Conservation (phyloP, 2,797 vertebrate genomes). For the Trachurus trachurus region DNA sequence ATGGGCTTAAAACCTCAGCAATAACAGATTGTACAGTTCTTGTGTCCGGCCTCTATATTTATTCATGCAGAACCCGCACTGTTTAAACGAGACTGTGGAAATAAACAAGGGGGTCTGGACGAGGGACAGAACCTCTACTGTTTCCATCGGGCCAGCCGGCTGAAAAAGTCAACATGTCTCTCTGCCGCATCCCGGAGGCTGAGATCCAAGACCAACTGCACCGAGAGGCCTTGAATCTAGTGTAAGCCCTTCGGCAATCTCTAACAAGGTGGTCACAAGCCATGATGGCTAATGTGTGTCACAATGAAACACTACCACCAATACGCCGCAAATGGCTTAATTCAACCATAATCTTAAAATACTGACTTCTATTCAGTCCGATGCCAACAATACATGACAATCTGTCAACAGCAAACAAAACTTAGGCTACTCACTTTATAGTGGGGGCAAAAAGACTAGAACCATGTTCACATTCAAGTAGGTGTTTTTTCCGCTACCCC, state of each 20-base stretch:
- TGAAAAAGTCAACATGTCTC: slow-evolving; percentile 71
- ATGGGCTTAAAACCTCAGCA: slow-evolving; percentile 50
- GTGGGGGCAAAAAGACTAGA: no score
- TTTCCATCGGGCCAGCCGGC: slow-evolving; percentile 56
- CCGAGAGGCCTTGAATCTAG: slow-evolving; percentile 53
- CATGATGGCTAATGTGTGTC: slow-evolving; percentile 12
- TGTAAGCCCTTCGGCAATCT: slow-evolving; percentile 31
- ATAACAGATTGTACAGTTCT: slow-evolving; percentile 52
- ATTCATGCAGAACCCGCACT: slow-evolving; percentile 65
- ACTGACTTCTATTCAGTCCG: neutral
- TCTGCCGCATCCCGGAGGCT: slow-evolving; percentile 49
- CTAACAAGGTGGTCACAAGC: slow-evolving; percentile 44
- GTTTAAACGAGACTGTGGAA: slow-evolving; percentile 71
- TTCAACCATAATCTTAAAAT: neutral
- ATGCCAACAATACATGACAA: neutral
- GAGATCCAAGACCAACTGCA: slow-evolving; percentile 67
- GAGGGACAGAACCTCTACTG: slow-evolving; percentile 60
- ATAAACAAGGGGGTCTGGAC: slow-evolving; percentile 73
- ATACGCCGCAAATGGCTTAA: neutral
- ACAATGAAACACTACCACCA: neutral
- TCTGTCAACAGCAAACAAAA: neutral
- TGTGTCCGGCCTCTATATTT: slow-evolving; percentile 49
- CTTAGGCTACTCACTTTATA: neutral
- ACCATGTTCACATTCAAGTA: no score
- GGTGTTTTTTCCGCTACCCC: neutral